These are phyloP conservation scores for Rhogogaster chlorosoma DNA, from an alignment of 2,888 invertebrate species.

Conservation along the genomic window DNA sequence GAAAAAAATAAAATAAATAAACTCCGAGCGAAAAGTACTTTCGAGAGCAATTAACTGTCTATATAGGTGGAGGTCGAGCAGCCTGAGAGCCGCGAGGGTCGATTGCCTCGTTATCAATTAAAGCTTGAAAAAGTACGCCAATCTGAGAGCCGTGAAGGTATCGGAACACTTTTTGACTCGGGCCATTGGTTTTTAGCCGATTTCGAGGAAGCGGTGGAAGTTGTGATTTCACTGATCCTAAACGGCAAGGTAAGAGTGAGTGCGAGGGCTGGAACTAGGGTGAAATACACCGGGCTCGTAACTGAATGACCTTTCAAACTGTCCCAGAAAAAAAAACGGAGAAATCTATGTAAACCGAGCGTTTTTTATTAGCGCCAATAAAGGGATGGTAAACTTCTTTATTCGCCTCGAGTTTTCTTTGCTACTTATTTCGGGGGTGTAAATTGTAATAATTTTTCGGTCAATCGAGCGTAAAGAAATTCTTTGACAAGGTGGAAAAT, in stretches of 20 bases:
- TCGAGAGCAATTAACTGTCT: conserved; percentile 39
- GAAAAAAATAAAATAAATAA: conserved; percentile 20
- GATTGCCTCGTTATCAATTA: conserved; percentile 39
- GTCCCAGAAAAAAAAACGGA: background rate
- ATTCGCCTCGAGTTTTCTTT: background rate
- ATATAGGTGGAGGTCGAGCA: background rate
- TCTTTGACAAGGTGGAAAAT: conserved; percentile 13
- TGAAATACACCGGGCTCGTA: background rate
- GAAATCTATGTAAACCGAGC: background rate
- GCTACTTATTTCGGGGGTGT: background rate
- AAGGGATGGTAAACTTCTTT: background rate
- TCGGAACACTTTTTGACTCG: conserved; percentile 32
- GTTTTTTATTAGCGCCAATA: background rate
- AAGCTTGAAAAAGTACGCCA: conserved; percentile 32
- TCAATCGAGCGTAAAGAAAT: conserved; percentile 4
- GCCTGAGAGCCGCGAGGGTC: background rate
- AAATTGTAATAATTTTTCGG: background rate
- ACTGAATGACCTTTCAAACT: background rate
- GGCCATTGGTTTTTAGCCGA: conserved; percentile 23
- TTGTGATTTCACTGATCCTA: conserved; percentile 29
- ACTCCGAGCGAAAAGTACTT: conserved; percentile 30
- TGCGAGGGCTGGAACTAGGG: background rate
- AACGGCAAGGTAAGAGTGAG: conserved; percentile 12
- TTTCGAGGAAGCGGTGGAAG: conserved; percentile 9
- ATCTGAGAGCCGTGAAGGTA: conserved; percentile 23